A percentile compares a stretch with the other conserved stretches of the same genome.
Conservation (phyloP, 2,888 invertebrate genomes). For the Choristoneura rosaceana region DNA sequence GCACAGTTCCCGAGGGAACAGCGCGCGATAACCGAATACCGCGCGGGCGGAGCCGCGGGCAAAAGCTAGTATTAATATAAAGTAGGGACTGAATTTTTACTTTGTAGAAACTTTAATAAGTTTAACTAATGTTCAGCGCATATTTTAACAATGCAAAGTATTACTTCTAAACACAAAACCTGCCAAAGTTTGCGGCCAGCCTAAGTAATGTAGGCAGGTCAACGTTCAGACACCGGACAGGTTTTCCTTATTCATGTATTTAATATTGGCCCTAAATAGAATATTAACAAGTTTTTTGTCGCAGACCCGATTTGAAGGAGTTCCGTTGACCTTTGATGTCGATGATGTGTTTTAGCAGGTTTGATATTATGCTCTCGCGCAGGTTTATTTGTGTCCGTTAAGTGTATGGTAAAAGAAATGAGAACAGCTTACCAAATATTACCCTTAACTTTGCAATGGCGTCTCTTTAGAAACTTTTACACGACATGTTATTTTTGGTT, state of each 20-base stretch:
- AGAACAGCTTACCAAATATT: neutral
- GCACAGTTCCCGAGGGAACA: too few relatives aligned
- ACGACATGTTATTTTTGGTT: too few relatives aligned
- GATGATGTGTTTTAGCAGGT: neutral
- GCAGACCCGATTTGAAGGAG: conserved; percentile 5
- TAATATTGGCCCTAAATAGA: conserved; percentile 30
- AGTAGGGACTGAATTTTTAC: too few relatives aligned
- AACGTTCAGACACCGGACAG: conserved; percentile 17
- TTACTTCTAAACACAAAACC: neutral
- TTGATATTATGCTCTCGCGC: neutral
- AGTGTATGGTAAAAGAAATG: neutral
- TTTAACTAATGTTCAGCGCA: too few relatives aligned
- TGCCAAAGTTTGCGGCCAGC: neutral
- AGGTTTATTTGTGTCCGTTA: neutral
- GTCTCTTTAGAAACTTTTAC: neutral
- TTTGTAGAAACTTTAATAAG: too few relatives aligned
- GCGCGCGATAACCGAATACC: too few relatives aligned
- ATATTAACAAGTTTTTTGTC: conserved; percentile 25
- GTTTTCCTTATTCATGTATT: conserved; percentile 22
- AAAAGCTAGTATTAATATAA: too few relatives aligned
- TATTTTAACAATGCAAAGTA: neutral
- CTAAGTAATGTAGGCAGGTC: conserved; percentile 13
- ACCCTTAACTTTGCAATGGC: neutral
- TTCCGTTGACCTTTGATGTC: conserved; percentile 18
- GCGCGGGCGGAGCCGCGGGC: too few relatives aligned